Evolutionary conservation across 2,797 vertebrate genomes (phyloP).

Genomic region (Petrocephalus schoutedeni): DNA sequence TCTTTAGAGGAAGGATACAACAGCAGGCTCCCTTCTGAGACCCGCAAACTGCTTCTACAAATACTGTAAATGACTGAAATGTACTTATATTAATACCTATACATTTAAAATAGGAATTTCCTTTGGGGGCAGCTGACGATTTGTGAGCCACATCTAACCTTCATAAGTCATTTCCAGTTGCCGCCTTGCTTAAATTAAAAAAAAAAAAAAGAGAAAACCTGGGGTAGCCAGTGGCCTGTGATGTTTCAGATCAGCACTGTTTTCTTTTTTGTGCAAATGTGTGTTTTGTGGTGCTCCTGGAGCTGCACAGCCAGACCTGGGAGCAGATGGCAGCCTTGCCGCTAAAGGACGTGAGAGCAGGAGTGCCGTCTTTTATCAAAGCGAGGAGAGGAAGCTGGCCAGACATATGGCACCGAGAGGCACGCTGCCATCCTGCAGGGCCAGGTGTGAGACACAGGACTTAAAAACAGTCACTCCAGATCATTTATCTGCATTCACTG

Average conservation of each 20-base stretch:
- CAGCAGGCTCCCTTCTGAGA: background rate
- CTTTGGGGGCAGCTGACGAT: background rate
- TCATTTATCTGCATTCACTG: background rate
- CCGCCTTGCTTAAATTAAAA: background rate
- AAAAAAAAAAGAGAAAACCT: background rate
- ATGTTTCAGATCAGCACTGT: background rate
- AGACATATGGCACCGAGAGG: background rate
- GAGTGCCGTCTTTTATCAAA: background rate
- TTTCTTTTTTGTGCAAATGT: constrained; percentile 1
- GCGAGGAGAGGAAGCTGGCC: background rate
- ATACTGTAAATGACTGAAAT: background rate
- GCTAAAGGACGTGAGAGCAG: background rate
- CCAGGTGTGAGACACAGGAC: background rate
- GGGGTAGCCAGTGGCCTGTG: background rate
- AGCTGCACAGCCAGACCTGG: background rate
- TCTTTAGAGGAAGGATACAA: background rate
- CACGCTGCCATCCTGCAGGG: background rate
- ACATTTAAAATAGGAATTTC: background rate
- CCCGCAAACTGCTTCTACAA: background rate
- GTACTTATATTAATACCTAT: background rate
- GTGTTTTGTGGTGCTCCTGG: background rate
- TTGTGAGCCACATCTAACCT: background rate
- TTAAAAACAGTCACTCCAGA: background rate
- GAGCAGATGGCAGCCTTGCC: constrained; percentile 10
- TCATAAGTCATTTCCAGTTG: background rate